A percentile compares a stretch with the other conserved stretches of the same genome.
These are phyloP conservation scores for Matsumyia berberina DNA, from an alignment of 2,888 invertebrate species.

Conservation along the genomic window DNA sequence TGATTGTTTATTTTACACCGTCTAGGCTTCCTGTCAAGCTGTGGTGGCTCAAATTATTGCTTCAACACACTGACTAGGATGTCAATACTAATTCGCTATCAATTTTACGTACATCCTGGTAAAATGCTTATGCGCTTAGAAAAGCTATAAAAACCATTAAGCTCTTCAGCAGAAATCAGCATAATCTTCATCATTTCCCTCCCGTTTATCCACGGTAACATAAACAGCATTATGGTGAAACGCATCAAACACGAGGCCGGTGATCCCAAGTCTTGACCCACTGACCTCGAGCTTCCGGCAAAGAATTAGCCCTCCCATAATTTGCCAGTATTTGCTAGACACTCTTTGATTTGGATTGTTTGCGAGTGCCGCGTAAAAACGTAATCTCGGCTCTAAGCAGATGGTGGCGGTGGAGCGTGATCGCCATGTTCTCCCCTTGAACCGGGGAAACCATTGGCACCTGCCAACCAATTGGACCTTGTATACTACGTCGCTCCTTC, in stretches of 20 bases:
- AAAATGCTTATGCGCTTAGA: no score
- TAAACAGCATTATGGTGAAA: constrained; percentile 98
- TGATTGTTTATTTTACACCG: no score
- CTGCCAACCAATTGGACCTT: constrained; percentile 91
- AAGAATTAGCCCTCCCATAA: constrained; percentile 98
- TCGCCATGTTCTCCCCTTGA: constrained; percentile 86
- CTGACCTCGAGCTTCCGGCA: constrained; percentile 94
- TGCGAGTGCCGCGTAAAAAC: constrained; percentile 97
- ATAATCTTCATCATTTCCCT: no score
- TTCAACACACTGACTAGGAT: no score
- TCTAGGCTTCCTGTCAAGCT: no score
- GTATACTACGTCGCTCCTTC: constrained; percentile 89
- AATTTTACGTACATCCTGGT: no score
- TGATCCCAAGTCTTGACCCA: constrained; percentile 96
- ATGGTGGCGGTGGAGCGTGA: constrained; percentile 89
- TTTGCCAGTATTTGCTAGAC: constrained; percentile 91
- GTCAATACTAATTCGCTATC: no score
- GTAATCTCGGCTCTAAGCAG: constrained; percentile 93
- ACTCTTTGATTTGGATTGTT: constrained; percentile 90
- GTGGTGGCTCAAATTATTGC: no score
- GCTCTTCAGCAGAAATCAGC: no score
- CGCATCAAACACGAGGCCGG: constrained; percentile 96
- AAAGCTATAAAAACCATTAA: no score
- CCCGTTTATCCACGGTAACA: no score
- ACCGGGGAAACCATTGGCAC: constrained; percentile 85